These are phyloP conservation scores for Oryzaephilus surinamensis DNA, from an alignment of 1,140 invertebrate genomes.

Conservation along the genomic window DNA sequence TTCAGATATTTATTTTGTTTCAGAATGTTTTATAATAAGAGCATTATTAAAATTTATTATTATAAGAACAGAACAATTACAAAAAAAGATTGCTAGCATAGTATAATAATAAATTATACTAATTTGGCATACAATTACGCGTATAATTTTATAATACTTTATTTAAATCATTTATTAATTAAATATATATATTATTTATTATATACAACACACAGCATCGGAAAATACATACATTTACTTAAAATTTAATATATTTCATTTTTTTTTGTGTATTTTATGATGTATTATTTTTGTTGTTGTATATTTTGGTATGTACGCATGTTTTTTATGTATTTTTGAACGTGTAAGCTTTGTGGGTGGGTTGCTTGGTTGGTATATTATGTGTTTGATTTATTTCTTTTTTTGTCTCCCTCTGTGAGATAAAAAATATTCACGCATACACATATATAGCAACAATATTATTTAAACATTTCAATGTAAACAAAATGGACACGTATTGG, in stretches of 20 bases:
- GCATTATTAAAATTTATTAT: constrained; percentile 8
- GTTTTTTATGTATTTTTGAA: constrained; percentile 36
- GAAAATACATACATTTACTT: constrained; percentile 38
- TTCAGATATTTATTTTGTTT: constrained; percentile 1
- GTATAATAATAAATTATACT: no score
- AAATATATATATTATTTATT: no score
- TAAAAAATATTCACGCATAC: constrained; percentile 11
- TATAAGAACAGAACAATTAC: constrained; percentile 15
- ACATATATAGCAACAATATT: no score
- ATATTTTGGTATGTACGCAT: constrained; percentile 24
- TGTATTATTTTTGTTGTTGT: constrained; percentile 10
- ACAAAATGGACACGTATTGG: no score
- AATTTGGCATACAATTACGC: constrained; percentile 34
- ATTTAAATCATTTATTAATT: constrained; percentile 27
- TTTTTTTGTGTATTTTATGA: constrained; percentile 26
- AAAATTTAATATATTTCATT: constrained; percentile 13
- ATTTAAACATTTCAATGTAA: neutral
- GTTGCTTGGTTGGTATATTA: no score
- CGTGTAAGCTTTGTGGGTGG: constrained; percentile 33
- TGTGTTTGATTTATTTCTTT: constrained; percentile 17
- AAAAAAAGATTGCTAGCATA: constrained; percentile 21
- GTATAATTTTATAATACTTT: constrained; percentile 31
- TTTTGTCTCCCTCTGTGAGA: constrained; percentile 28
- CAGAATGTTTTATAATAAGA: no score
- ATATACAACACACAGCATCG: constrained; percentile 33